Conservation (phyloP, 1,140 invertebrate species). For the Listronotus bonariensis region DNA sequence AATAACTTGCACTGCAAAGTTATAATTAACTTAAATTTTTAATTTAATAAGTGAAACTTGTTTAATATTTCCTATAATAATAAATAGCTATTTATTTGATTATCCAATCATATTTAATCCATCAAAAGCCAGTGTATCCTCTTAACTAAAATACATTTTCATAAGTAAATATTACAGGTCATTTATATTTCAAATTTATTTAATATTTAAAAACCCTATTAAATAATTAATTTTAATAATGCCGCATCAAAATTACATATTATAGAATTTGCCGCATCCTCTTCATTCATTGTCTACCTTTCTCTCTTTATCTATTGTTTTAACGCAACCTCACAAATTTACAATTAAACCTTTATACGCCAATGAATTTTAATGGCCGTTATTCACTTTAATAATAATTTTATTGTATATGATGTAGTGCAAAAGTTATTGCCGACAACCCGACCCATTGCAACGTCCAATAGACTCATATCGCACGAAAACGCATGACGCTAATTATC, state of each 20-base stretch:
- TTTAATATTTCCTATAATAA: too few relatives aligned
- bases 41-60: too few relatives aligned
- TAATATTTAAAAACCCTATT: conserved; percentile 6
- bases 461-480: too few relatives aligned
- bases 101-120: too few relatives aligned
- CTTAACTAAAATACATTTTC: too few relatives aligned
- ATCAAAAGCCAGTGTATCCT: too few relatives aligned
- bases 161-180: too few relatives aligned
- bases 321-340: conserved; percentile 7
- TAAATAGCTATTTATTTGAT: too few relatives aligned
- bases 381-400: conserved; percentile 17
- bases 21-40: too few relatives aligned
- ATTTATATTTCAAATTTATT: neutral
- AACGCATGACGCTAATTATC: too few relatives aligned
- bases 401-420: conserved; percentile 9
- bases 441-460: neutral
- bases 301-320: conserved; percentile 19
- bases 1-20: too few relatives aligned
- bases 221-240: conserved; percentile 13
- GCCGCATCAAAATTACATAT: conserved; percentile 12
- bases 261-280: conserved; percentile 5
- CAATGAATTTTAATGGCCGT: conserved; percentile 15
- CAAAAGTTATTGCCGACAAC: conserved; percentile 2
- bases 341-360: conserved; percentile 21
- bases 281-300: conserved; percentile 6